Conservation (phyloP, 2,888 invertebrate species). For the Rhamnusium bicolor region DNA sequence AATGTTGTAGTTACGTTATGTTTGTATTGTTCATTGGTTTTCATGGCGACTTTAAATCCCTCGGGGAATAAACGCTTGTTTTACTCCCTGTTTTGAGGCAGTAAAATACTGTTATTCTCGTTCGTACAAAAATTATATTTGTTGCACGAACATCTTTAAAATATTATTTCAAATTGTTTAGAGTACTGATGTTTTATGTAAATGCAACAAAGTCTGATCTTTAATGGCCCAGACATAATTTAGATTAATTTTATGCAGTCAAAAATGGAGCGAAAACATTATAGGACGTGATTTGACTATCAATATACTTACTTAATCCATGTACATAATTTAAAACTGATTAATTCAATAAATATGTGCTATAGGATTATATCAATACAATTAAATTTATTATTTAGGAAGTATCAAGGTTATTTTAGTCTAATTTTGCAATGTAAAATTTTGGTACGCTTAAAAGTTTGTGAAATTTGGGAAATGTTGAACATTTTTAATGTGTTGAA, state of each 20-base stretch:
- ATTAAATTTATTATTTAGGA: not conserved
- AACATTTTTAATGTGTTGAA: too few relatives aligned
- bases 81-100: too few relatives aligned
- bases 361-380: not conserved
- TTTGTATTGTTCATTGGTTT: too few relatives aligned
- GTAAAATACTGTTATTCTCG: too few relatives aligned
- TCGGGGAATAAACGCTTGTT: too few relatives aligned
- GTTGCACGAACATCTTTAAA: too few relatives aligned
- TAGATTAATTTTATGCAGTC: not conserved
- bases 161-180: too few relatives aligned
- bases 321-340: not conserved
- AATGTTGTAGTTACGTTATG: too few relatives aligned
- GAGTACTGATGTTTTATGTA: too few relatives aligned
- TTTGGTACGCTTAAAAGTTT: not conserved
- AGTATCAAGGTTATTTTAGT: not conserved
- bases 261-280: not conserved
- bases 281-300: not conserved
- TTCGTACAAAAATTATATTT: too few relatives aligned
- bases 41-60: too few relatives aligned
- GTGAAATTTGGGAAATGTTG: too few relatives aligned
- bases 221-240: not conserved
- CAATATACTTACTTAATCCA: not conserved
- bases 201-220: not conserved
- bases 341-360: not conserved
- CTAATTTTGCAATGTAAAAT: not conserved